Evolutionary conservation across 2,113 vertebrate species (phyloP), one percentile per base, ranked within the genome.

Genomic region (Amphiprion ocellaris): DNA sequence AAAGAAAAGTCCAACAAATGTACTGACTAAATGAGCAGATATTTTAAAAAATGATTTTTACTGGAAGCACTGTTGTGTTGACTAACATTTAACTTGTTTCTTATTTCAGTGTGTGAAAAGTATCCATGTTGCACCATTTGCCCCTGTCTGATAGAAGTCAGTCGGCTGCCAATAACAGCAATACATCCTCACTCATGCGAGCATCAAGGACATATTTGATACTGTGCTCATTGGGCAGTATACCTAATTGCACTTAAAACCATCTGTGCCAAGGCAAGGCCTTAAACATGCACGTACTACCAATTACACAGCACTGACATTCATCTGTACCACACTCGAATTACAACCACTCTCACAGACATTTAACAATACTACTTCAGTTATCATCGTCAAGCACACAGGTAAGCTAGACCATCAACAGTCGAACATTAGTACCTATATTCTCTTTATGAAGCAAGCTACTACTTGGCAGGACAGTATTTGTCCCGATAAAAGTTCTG

Each of bases 241-340:
- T 49, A 83, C 62, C 77, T 67, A 90, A 92, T 90, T 92, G 90
- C 89, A 92, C 91, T 90, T 90, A 50, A 77, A 81, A 78, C 68
- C 70, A 84, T 44, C 47, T 79, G 63, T 84, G 74, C 75, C 53
- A 71, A 79, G 69, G 58, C 58, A 70, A 86, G 63, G 61, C 52
- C 84, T 77, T 79, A 58, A 81, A 83, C 82, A 85, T 83, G 79
- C 77, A 86, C 74, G 37, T 71, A 83, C 37, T 28, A 80, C 53
- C 39, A 74, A 78, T 71, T 77, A 82, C 60, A 79, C 55, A 61
- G 37, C 56, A 83, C 49, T 60, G 55, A 87, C 79, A 88, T 84
- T 89, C 83, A 90, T 76, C 64, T 79, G 53, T 9, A 85, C 54
- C 39, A 74, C 52, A 54, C 76, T 17, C 47, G 21, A 69, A 69